Conservation (phyloP, 2,797 vertebrate genomes). For the Heterohyrax brucei region DNA sequence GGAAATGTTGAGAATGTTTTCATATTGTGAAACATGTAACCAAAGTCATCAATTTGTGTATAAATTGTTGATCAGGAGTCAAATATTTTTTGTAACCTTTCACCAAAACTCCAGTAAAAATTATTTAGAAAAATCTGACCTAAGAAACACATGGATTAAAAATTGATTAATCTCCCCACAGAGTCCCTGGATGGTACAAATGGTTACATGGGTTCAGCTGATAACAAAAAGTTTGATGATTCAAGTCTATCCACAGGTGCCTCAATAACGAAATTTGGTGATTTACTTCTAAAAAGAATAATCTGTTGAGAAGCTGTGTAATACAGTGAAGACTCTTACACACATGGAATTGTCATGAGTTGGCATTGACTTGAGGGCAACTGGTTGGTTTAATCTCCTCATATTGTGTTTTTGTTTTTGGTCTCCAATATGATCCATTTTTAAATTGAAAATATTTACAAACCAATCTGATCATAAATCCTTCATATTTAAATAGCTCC, state of each 20-base stretch:
- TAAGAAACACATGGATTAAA: slow-evolving; percentile 34
- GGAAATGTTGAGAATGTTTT: not conserved
- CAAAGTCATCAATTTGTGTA: not conserved
- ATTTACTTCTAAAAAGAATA: too few relatives aligned
- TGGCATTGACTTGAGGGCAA: not conserved
- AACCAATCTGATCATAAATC: slow-evolving; percentile 23
- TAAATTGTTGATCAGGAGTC: too few relatives aligned
- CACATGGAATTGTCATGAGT: not conserved
- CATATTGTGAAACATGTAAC: not conserved
- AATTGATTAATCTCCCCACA: not conserved
- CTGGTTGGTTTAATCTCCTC: not conserved
- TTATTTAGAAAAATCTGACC: not conserved
- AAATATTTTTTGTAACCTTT: too few relatives aligned
- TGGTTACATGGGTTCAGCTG: not conserved
- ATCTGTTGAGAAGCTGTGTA: too few relatives aligned
- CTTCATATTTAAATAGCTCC: not conserved
- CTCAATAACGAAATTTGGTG: too few relatives aligned
- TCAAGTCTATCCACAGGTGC: not conserved
- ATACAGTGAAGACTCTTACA: too few relatives aligned
- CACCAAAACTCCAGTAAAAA: too few relatives aligned
- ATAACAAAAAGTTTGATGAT: not conserved
- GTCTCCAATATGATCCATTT: not conserved
- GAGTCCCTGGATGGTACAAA: not conserved
- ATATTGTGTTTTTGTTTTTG: slow-evolving; percentile 8
- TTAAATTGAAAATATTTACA: slow-evolving; percentile 34